Evolutionary conservation across 2,888 invertebrate genomes (phyloP), one percentile per base, ranked within the genome.

Genomic region (Conops quadrifasciatus): DNA sequence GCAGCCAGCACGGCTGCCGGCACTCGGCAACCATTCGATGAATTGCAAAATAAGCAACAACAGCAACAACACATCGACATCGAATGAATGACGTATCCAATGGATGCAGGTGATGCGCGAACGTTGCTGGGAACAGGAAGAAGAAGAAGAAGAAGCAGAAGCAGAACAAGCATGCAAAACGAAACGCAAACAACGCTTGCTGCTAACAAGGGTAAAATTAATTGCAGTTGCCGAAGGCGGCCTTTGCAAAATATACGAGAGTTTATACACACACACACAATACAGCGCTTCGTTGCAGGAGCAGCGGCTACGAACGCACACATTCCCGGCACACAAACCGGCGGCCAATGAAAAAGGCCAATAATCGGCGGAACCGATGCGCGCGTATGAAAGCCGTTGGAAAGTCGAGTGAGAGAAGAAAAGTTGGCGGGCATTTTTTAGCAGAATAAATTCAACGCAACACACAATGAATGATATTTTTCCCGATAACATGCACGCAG

Each of bases 91-190:
- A 69, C 72, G 71, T 71, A 64, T 64, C 75, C 75, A 75, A 75
- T 73, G 72, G 73, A 74, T 75, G 74, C 74, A 75, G 72, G 66
- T 73, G 72, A 72, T 59, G 67, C 59, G 67, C 59, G 43, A 24
- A 30, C 49, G 45, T 28, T 28, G 67, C 30, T 59, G 47, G 47
- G 1, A 28, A 66, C 36, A 9, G 36, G 9, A 36, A 36, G 9
- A 36, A 58, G 2, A 24, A 47, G n/a, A 63, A 43, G 11, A 64
- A 58, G 59, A 21, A n/a, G 36, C 60, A 30, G 43, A 13, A 2
- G 30, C 24, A 58, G 5, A 16, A 49, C 49, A 63, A 43, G 11
- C 47, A 58, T 15, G 2, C 16, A 43, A 36, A 67, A 26, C 58
- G 21, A 53, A 30, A 51, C 13, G 13, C n/a, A 1, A 19, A 53